Evolutionary conservation across 2,797 vertebrate species (phyloP).

Genomic region (Rhinogobio ventralis): DNA sequence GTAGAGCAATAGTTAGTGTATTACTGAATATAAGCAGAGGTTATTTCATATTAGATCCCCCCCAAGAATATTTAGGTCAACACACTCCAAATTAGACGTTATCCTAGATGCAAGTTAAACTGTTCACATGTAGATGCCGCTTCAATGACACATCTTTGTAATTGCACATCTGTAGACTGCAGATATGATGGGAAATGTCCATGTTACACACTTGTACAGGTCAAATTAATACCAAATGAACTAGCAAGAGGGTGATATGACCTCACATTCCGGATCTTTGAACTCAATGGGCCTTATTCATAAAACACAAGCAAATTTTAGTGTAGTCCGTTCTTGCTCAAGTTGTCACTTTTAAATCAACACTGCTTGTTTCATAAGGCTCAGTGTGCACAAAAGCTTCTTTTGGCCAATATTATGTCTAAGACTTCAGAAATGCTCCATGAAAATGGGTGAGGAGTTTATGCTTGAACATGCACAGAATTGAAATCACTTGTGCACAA

Average conservation of each 20-base stretch:
- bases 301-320: background rate
- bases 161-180: background rate
- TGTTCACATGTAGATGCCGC: background rate
- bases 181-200: background rate
- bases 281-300: background rate
- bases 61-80: background rate
- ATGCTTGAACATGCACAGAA: constrained; percentile 23
- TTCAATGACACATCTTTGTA: background rate
- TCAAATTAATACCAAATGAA: constrained; percentile 1
- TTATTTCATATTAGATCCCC: background rate
- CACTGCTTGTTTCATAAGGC: background rate
- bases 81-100: background rate
- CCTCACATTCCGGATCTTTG: background rate
- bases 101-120: background rate
- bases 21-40: background rate
- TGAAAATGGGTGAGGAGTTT: background rate
- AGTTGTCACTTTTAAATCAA: background rate
- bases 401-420: background rate
- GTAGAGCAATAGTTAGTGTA: constrained; percentile 6
- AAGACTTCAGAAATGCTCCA: background rate
- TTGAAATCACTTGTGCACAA: constrained; percentile 19
- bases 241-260: background rate
- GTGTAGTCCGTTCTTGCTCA: background rate
- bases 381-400: background rate
- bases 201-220: background rate